phyloP scores from a whole-genome alignment of 2,113 vertebrate genomes.

The Oreochromis aureus region DNA sequence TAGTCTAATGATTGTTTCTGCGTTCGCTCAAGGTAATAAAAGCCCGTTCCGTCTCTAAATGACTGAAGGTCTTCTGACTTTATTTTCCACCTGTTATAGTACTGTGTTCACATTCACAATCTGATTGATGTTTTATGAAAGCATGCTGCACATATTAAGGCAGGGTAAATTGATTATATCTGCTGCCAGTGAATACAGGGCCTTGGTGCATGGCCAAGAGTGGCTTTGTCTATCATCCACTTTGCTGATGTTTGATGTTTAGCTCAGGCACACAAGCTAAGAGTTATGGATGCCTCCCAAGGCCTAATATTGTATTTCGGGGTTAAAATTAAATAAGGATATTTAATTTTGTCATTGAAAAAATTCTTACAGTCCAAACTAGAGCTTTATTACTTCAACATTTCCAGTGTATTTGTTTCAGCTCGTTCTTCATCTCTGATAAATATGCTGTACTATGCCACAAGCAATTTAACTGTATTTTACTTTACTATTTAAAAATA shows the following conservation, averaged over 20 bases:
- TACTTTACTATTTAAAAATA: neutral
- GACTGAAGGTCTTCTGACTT: neutral
- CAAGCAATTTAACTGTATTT: neutral
- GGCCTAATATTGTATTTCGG: neutral
- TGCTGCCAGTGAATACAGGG: neutral
- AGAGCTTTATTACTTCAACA: neutral
- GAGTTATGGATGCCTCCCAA: neutral
- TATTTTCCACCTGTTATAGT: neutral
- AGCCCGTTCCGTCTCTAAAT: neutral
- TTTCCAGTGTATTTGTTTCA: neutral
- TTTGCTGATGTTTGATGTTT: slow-evolving; percentile 20
- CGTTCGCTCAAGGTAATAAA: slow-evolving; percentile 1
- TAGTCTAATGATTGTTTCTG: slow-evolving; percentile 15
- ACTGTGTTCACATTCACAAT: neutral
- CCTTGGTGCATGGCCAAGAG: neutral
- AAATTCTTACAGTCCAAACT: neutral
- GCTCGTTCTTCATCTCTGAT: neutral
- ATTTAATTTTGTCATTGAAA: neutral
- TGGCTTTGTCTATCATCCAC: slow-evolving; percentile 9
- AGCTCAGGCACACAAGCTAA: neutral
- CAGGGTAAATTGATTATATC: slow-evolving; percentile 5
- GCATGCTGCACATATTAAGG: neutral
- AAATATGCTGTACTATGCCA: neutral
- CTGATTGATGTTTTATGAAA: neutral
- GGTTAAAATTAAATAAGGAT: neutral